Evolutionary conservation across 2,797 vertebrate species (phyloP), one percentile per base, ranked within the genome.

Genomic region (Tolypeutes matacus): DNA sequence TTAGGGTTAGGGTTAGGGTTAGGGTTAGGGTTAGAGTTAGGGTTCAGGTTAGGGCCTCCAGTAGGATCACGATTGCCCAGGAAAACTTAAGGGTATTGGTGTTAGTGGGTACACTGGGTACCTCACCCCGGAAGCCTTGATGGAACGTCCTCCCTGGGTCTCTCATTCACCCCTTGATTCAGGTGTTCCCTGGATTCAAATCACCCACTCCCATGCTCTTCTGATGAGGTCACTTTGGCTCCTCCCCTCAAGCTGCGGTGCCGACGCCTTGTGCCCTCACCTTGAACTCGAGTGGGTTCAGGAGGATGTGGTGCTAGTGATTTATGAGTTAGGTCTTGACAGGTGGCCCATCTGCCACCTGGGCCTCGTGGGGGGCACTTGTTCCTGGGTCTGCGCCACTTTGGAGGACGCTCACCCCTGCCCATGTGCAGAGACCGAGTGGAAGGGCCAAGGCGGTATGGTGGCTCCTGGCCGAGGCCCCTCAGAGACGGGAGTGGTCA

Each of bases 391-490:
- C 5, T 46, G 27, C 0, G 0, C 56, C 77, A 3, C n/a, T 5
- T 29, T 9, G 11, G 56, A 73, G 69, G 86, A 70, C 12, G 34
- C 29, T 34, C 42, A 21, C 11, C 56, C 46, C 17, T 3, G 5
- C 60, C 10, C 29, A 5, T 0, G 4, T 1, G 5, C 34, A 70
- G 18, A 23, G 46, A 21, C 15, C 23, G 17, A 1, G 0, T 0
- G 15, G 60, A 62, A 21, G 21, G 25, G 11, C n/a, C 60, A 29
- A 4, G 25, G 21, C 46, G 20, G 25, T 58, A 2, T 1, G 3
- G 27, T 18, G 39, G 25, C 56, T 20, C 15, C 36, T n/a, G 20
- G 23, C 49, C 11, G 17, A 87, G 56, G 34, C 13, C 60, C 39
- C 39, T 7, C 5, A 0, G 56, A 2, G 51, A 34, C 0, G 7